Evolutionary conservation across 2,797 vertebrate species (phyloP), one percentile per base, ranked within the genome.

Genomic region (Ambastaia sidthimunki): DNA sequence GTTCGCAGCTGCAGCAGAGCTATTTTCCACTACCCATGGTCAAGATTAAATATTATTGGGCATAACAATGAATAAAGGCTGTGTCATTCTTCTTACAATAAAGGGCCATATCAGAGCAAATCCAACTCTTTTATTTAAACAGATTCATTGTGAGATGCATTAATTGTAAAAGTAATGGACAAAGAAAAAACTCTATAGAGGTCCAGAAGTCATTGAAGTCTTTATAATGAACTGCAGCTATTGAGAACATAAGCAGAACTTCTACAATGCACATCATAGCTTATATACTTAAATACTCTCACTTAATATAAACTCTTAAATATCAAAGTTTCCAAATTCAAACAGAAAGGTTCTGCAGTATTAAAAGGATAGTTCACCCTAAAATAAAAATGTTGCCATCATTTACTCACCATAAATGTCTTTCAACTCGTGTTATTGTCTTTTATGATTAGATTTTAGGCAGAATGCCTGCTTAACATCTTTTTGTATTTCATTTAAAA

Each of bases 11-110:
- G 59, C 48, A n/a, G 66, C 31, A 28, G 34, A 80, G 81, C 9
- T 80, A 66, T 75, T 85, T 82, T 63, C 44, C 67, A 28, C 23
- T 19, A 68, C 55, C 73, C 81, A 83, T 85, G 80, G 78, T 84
- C 82, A 82, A 80, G 76, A 83, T 79, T 62, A 68, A 77, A 80
- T 84, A 87, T 80, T 85, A 74, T 70, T 69, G 71, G 12, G 62
- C 41, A 66, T 67, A 55, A 80, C 54, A 57, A 77, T 55, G 60
- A 75, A 78, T 23, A 23, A 74, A 69, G 79, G 72, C 71, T 10
- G 0, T 37, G 55, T 48, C 47, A 37, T 76, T 78, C 79, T 81
- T 77, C 62, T 76, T 75, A 78, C 48, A 83, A 81, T 83, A 72
- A 83, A 59, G 71, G 80, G 6, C 70, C 55, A 44, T 63, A 55